phyloP scores from a whole-genome alignment of 2,797 vertebrate species.

The Fistularia tabacaria region DNA sequence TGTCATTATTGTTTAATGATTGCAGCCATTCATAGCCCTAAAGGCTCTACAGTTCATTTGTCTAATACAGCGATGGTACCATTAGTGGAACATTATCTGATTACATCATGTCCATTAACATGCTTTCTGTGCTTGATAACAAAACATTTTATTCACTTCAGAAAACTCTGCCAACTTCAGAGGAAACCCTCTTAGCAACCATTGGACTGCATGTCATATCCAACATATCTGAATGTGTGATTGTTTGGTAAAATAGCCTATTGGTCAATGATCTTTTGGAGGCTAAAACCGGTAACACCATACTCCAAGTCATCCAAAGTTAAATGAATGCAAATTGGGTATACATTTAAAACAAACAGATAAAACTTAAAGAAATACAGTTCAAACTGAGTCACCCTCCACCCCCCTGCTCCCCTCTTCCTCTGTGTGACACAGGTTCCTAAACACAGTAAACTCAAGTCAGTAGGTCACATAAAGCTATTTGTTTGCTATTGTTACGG shows the following conservation, averaged over 20 bases:
- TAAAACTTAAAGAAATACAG: background rate
- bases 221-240: too few species aligned
- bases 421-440: constrained; percentile 13
- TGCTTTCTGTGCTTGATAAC: background rate
- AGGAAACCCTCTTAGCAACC: background rate
- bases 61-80: constrained; percentile 10
- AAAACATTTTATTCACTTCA: background rate
- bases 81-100: constrained; percentile 35
- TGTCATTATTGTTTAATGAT: constrained; percentile 48
- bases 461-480: constrained; percentile 35
- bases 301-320: background rate
- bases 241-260: background rate
- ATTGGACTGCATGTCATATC: constrained; percentile 3
- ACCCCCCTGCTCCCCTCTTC: background rate
- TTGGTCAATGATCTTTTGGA: background rate
- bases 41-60: constrained; percentile 14
- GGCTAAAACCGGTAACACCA: background rate
- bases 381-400: background rate
- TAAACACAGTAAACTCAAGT: constrained; percentile 32
- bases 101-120: constrained; percentile 20
- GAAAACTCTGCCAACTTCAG: constrained; percentile 16
- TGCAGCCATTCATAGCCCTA: constrained; percentile 33
- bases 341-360: background rate
- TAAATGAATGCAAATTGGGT: background rate
- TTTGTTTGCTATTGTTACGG: constrained; percentile 45